phyloP scores from a whole-genome alignment of 2,888 invertebrate genomes.

The Dioctria linearis region DNA sequence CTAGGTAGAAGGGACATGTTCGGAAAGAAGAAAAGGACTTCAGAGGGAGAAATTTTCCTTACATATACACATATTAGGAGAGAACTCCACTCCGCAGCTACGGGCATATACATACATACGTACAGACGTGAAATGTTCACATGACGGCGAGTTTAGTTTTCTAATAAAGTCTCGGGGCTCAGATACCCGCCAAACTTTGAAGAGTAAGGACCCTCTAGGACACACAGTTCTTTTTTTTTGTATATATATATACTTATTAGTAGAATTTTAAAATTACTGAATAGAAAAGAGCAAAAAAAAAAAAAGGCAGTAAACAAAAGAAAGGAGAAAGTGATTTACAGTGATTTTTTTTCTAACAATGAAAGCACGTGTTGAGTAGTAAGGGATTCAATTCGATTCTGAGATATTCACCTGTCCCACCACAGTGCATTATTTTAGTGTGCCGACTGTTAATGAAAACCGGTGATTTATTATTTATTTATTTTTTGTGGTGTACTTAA shows the following conservation, averaged over 20 bases:
- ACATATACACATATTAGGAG: conserved; percentile 24
- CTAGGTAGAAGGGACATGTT: conserved; percentile 48
- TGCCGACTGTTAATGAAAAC: background rate
- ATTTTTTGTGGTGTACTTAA: too few species aligned
- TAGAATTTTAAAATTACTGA: conserved; percentile 17
- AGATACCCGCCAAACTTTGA: conserved; percentile 61
- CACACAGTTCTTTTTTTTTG: conserved; percentile 17
- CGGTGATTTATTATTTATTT: background rate
- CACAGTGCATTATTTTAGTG: conserved; percentile 2
- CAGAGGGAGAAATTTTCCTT: conserved; percentile 54
- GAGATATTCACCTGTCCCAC: conserved; percentile 13
- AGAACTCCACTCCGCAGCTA: conserved; percentile 8
- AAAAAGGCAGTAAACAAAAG: conserved; percentile 23
- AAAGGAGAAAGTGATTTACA: conserved; percentile 24
- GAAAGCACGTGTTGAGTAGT: conserved; percentile 35
- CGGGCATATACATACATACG: conserved; percentile 22
- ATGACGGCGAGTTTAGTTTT: conserved; percentile 58
- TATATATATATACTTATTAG: conserved; percentile 37
- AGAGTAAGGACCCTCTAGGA: conserved; percentile 59
- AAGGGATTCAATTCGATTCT: background rate
- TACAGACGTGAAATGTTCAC: conserved; percentile 42
- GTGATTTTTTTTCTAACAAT: conserved; percentile 13
- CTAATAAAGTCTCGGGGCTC: conserved; percentile 56
- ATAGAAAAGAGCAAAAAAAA: conserved; percentile 7
- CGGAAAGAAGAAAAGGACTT: conserved; percentile 53